Base-by-base conservation (phyloP, 2,888 invertebrate species). In the Xylocampa areola region DNA sequence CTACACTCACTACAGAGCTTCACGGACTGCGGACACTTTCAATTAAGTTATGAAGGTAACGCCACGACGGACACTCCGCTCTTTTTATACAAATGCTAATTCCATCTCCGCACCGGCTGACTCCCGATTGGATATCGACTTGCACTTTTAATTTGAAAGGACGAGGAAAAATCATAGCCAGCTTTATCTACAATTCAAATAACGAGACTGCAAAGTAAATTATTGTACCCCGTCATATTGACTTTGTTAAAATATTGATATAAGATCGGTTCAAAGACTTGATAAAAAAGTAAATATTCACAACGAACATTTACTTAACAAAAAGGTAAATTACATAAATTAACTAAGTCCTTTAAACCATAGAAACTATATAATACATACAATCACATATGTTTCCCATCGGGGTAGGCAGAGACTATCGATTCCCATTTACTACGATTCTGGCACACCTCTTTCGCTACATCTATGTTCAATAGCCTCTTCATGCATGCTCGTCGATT, bases 1-100 rank as follows among this genome's bases (percentile, higher is more conserved):
- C 11, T 2, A 6, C 7, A n/a, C 17, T 10, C 13, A 4, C 11
- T 19, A n/a, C 21, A 1, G 21, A 2, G 41, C 11, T 8, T 2
- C 17, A 6, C 14, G 30, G 10, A 32, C 8, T n/a, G 21, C 30
- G 11, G 32, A 25, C 16, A 33, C 29, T 52, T 52, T 47, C 53
- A 64, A 68, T 68, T 64, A 64, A 39, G 62, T 68, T 41, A 68
- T 53, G 37, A 64, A 52, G 68, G 29, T 53, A 64, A 52, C 68
- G 68, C 45, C 52, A 52, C 68, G 68, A 51, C 52, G 36, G 47
- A 36, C 47, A 45, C 32, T 32, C 51, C 33, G 27, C 49, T 55
- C 60, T 76, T 69, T 77, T 77, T 77, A 73, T 62, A 65, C 55
- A 58, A 71, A 80, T 76, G 81, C 73, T 80, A 79, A 81, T 79